Conservation (phyloP, 23 tunicate species). For the Clavelina lepadiformis region DNA sequence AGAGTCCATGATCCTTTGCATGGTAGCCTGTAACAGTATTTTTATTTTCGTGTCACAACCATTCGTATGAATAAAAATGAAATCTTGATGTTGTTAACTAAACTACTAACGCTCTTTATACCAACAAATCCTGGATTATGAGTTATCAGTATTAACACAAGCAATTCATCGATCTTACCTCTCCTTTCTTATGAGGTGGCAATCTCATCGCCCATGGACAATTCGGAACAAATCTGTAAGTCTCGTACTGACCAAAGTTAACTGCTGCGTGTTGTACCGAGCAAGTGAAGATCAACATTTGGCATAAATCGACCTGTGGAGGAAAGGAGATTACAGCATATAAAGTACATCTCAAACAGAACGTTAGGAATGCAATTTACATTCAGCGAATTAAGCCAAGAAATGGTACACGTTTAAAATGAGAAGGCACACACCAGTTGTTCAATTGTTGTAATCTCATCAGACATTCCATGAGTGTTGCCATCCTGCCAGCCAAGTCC, state of each 20-base stretch:
- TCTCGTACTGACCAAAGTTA: constrained; percentile 36
- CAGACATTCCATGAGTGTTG: constrained; percentile 29
- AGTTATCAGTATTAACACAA: too few species aligned
- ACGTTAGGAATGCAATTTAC: too few species aligned
- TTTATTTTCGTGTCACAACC: too few species aligned
- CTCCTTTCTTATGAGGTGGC: constrained; percentile 50
- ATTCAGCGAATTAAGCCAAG: too few species aligned
- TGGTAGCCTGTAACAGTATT: constrained; percentile 27
- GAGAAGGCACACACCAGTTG: constrained; percentile 15
- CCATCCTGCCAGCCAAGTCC: constrained; percentile 47
- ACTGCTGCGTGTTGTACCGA: constrained; percentile 51
- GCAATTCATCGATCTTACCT: constrained; percentile 27
- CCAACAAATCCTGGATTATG: too few species aligned
- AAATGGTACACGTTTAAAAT: not conserved
- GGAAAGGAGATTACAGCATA: too few species aligned
- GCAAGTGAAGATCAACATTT: constrained; percentile 15
- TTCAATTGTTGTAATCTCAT: constrained; percentile 4
- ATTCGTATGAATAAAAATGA: too few species aligned
- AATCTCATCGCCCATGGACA: constrained; percentile 32
- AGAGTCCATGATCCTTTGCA: constrained; percentile 42
- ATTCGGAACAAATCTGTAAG: constrained; percentile 46
- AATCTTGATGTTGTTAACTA: too few species aligned
- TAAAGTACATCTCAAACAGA: too few species aligned
- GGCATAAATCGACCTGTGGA: constrained; percentile 7
- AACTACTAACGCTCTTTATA: too few species aligned